Evolutionary conservation across 2,888 invertebrate species (phyloP).

Genomic region (Agonopterix heracliana): DNA sequence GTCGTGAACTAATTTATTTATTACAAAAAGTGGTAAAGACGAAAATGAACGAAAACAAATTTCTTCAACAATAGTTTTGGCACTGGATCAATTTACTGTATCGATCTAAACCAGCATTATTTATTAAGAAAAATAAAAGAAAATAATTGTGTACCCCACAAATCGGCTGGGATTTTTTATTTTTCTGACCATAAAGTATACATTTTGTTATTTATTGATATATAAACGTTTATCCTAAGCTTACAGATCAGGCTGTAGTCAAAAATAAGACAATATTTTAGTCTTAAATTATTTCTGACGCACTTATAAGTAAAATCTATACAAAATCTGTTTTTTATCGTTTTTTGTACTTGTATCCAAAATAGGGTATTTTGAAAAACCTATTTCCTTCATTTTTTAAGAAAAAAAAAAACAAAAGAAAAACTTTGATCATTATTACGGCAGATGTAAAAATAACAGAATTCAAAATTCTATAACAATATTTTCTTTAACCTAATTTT

Average conservation of each 20-base stretch:
- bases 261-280: background rate
- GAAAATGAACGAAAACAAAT: too few species aligned
- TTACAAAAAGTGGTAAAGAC: too few species aligned
- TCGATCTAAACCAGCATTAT: too few species aligned
- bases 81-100: too few species aligned
- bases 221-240: background rate
- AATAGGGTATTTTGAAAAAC: slow-evolving; percentile 1
- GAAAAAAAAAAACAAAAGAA: slow-evolving; percentile 6
- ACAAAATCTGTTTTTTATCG: slow-evolving; percentile 6
- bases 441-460: slow-evolving; percentile 21
- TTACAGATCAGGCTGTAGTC: background rate
- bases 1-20: too few species aligned
- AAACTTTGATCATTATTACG: slow-evolving; percentile 10
- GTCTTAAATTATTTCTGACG: background rate
- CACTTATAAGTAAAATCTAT: background rate
- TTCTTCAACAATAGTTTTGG: too few species aligned
- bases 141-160: background rate
- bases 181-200: background rate
- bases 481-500: slow-evolving; percentile 25
- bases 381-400: background rate
- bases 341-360: slow-evolving; percentile 8
- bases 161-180: background rate
- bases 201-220: background rate
- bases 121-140: background rate
- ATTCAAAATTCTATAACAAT: slow-evolving; percentile 28